Evolutionary conservation across 2,797 vertebrate genomes (phyloP).

Genomic region (Rhynchotus rufescens): DNA sequence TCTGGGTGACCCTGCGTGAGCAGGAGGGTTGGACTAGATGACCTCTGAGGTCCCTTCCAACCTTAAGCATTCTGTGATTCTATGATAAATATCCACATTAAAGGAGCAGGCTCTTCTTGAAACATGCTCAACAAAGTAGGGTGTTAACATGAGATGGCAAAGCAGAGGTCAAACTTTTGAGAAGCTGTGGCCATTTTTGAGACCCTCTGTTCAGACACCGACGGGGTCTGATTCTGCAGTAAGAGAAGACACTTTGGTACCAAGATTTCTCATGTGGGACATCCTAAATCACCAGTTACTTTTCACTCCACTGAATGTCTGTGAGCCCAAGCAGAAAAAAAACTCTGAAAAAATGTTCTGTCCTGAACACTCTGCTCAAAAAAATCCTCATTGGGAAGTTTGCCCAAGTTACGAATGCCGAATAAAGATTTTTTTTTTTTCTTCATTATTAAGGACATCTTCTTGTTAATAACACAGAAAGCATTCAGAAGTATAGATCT

Average conservation of each 20-base stretch:
- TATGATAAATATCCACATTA: background rate
- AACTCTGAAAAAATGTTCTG: background rate
- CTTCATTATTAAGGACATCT: background rate
- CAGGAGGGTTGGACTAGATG: too few species aligned
- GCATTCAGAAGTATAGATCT: conserved; percentile 36
- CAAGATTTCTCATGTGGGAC: background rate
- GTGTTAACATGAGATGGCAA: background rate
- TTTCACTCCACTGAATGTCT: background rate
- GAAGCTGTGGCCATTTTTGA: background rate
- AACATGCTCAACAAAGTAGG: rapidly evolving
- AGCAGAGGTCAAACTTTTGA: background rate
- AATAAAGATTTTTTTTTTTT: background rate
- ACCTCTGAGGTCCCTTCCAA: too few species aligned
- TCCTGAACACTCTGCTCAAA: background rate
- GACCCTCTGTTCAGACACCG: background rate
- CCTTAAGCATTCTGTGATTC: too few species aligned
- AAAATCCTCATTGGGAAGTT: background rate
- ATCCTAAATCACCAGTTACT: background rate
- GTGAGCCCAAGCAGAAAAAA: background rate
- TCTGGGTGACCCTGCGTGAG: too few species aligned
- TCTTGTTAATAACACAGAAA: conserved; percentile 13
- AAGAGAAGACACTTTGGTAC: background rate
- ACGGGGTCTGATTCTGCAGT: background rate
- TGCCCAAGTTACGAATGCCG: background rate
- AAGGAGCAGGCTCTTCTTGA: background rate